Conservation (phyloP, 2,888 invertebrate genomes). For the Sthenelais limicola region DNA sequence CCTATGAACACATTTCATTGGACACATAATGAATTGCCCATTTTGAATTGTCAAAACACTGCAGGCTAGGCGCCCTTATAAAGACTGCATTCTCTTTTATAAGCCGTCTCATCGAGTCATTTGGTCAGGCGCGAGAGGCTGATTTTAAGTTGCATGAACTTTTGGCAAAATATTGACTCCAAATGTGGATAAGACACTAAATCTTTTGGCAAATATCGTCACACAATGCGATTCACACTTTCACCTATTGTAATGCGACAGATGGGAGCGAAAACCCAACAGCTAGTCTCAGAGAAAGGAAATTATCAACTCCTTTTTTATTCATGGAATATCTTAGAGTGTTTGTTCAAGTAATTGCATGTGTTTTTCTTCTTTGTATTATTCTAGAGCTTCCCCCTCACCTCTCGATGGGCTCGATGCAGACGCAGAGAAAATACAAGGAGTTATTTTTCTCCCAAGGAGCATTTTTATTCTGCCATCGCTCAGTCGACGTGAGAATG, state of each 20-base stretch:
- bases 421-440: too few species aligned
- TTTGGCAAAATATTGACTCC: constrained; percentile 34
- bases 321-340: constrained; percentile 9
- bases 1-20: too few species aligned
- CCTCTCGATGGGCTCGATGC: too few species aligned
- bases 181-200: constrained; percentile 15
- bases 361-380: constrained; percentile 20
- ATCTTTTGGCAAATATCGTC: neutral
- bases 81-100: too few species aligned
- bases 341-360: constrained; percentile 21
- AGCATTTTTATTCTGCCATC: too few species aligned
- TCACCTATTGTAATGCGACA: neutral
- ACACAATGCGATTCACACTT: constrained; percentile 26
- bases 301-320: constrained; percentile 21
- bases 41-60: too few species aligned
- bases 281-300: neutral
- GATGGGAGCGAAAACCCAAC: neutral
- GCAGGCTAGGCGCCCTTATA: too few species aligned
- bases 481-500: too few species aligned
- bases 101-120: too few species aligned
- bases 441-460: too few species aligned
- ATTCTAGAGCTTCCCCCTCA: too few species aligned
- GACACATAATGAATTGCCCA: too few species aligned
- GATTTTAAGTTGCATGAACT: constrained; percentile 10
- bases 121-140: neutral